These are phyloP conservation scores for Danaus chrysippus DNA, from an alignment of 2,888 invertebrate genomes.

Conservation along the genomic window DNA sequence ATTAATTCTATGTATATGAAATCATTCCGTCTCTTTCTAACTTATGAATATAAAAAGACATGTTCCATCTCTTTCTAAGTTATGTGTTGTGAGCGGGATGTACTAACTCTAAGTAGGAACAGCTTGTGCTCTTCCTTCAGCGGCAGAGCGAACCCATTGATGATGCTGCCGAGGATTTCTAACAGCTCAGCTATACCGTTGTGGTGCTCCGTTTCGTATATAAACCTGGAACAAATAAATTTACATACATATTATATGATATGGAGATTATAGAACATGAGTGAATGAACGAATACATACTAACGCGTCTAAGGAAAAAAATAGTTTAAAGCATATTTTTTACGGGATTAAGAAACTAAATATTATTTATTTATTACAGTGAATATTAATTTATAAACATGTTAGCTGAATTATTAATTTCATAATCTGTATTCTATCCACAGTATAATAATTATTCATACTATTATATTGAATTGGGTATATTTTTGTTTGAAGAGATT, in stretches of 20 bases:
- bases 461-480: no score
- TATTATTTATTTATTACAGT: no score
- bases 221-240: slow-evolving; percentile 84
- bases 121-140: slow-evolving; percentile 99
- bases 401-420: no score
- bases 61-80: not conserved
- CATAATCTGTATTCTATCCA: no score
- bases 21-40: not conserved
- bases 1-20: no score
- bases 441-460: no score
- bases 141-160: slow-evolving; percentile 98
- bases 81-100: not conserved
- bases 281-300: no score
- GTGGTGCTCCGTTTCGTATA: slow-evolving; percentile 99
- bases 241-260: slow-evolving; percentile 15
- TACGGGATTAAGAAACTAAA: no score
- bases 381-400: no score
- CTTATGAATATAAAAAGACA: not conserved
- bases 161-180: slow-evolving; percentile 98
- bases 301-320: no score
- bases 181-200: slow-evolving; percentile 98
- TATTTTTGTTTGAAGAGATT: no score
- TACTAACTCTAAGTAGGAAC: slow-evolving; percentile 91
- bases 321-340: no score
- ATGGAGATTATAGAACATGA: not conserved